Conservation (phyloP, 2,113 vertebrate species). For the Recurvirostra avosetta region DNA sequence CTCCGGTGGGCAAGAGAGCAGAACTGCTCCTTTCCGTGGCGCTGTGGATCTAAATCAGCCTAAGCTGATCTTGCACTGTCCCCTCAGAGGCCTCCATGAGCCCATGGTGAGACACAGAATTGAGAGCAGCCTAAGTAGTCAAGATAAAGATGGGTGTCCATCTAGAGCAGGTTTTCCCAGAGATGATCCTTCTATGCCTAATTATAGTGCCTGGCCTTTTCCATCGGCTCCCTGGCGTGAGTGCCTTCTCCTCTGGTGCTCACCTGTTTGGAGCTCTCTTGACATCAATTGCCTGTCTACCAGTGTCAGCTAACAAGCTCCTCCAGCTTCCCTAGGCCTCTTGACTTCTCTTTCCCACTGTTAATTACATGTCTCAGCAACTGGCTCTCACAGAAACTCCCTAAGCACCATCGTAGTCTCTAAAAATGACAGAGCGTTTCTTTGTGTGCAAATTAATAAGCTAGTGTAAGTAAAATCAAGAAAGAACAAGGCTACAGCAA, state of each 20-base stretch:
- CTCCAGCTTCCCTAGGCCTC: background rate
- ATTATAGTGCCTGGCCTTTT: background rate
- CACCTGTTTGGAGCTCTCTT: background rate
- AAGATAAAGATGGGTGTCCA: background rate
- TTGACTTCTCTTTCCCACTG: background rate
- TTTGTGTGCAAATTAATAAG: background rate
- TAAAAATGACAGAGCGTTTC: background rate
- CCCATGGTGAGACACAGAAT: background rate
- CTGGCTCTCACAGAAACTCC: background rate
- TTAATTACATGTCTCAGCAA: background rate
- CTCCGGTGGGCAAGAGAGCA: background rate
- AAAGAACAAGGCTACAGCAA: conserved; percentile 1
- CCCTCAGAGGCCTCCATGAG: background rate
- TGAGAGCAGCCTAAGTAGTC: background rate
- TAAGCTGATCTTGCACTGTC: background rate
- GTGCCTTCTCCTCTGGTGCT: background rate
- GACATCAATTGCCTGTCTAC: background rate
- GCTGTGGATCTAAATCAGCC: background rate
- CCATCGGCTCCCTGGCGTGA: background rate
- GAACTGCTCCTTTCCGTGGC: background rate
- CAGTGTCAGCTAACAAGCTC: background rate
- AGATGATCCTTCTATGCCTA: background rate
- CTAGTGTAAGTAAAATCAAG: background rate
- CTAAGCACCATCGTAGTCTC: background rate
- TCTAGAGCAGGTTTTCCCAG: background rate